Conservation (phyloP, 2,888 invertebrate genomes). For the Acanthosoma haemorrhoidale region DNA sequence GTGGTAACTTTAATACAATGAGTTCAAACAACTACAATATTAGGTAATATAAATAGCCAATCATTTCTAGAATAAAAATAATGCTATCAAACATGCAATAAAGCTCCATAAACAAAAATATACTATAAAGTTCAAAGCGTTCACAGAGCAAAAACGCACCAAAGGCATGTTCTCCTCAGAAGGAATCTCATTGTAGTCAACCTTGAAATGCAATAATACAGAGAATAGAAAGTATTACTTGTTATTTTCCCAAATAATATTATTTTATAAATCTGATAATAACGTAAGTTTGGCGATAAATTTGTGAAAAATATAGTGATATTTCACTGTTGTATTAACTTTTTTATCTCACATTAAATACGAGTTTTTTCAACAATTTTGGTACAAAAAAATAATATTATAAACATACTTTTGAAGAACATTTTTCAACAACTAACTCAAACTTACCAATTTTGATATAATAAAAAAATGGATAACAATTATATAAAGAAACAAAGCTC, state of each 20-base stretch:
- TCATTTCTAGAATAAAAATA: background rate
- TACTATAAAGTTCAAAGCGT: constrained; percentile 15
- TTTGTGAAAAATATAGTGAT: no score
- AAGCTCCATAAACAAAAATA: constrained; percentile 2
- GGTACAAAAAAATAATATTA: no score
- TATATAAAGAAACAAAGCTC: no score
- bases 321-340: no score
- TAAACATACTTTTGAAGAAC: no score
- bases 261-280: background rate
- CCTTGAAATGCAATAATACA: constrained; percentile 51
- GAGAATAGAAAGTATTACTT: constrained; percentile 33
- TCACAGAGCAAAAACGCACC: constrained; percentile 51
- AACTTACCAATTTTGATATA: no score
- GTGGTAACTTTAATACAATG: background rate
- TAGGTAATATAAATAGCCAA: background rate
- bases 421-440: no score
- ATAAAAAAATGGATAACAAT: no score
- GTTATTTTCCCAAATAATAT: background rate
- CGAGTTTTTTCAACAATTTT: no score
- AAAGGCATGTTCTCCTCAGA: constrained; percentile 87
- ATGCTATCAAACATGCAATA: constrained; percentile 17
- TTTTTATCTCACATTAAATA: no score
- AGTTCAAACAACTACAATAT: background rate
- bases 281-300: background rate
- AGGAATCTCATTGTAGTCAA: constrained; percentile 82